These are phyloP conservation scores for Vulpes lagopus DNA, from an alignment of 2,113 vertebrate species.

Conservation along the genomic window DNA sequence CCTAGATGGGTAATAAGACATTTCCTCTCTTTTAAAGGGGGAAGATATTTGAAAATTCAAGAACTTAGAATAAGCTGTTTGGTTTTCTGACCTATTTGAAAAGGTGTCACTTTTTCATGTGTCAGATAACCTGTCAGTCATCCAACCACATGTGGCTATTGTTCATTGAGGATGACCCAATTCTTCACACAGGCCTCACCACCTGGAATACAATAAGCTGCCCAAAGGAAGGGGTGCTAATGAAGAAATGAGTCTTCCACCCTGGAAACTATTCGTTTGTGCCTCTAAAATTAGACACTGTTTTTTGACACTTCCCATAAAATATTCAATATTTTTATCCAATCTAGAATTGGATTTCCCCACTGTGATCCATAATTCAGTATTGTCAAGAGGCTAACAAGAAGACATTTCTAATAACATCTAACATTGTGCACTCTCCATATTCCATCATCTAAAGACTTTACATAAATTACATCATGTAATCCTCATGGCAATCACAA, in stretches of 20 bases:
- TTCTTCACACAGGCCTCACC: background rate
- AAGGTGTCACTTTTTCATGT: constrained; percentile 11
- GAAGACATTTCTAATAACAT: background rate
- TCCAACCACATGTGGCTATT: background rate
- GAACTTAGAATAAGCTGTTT: constrained; percentile 8
- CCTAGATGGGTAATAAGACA: background rate
- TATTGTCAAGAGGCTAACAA: background rate
- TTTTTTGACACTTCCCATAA: background rate
- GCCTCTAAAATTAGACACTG: background rate
- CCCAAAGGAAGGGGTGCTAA: background rate
- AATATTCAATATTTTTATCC: background rate
- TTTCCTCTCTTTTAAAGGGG: background rate
- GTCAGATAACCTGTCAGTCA: background rate
- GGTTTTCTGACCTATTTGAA: constrained; percentile 39
- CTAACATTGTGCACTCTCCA: background rate
- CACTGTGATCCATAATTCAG: background rate
- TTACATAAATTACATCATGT: background rate
- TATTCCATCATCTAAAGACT: background rate
- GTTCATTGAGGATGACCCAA: background rate
- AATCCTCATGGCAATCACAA: background rate
- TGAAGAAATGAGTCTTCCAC: background rate
- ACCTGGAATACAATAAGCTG: background rate
- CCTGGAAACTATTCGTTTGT: background rate
- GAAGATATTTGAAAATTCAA: constrained; percentile 9
- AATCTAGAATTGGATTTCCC: background rate